Conservation (phyloP, 2,888 invertebrate species). For the Heteropelma amictum region DNA sequence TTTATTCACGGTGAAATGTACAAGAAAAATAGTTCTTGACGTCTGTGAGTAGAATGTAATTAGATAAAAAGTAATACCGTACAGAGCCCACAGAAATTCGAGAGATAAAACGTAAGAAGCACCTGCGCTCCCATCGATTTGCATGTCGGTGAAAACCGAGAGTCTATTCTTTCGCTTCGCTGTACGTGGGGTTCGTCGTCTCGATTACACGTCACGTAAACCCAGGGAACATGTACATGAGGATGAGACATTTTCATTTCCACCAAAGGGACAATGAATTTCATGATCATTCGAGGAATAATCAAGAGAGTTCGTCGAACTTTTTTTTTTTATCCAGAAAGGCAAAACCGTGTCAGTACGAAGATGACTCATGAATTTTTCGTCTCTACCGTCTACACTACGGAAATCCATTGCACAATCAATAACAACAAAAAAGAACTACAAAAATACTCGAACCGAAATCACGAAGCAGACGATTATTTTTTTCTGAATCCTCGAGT, state of each 20-base stretch:
- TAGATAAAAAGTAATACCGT: constrained; percentile 17
- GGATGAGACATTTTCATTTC: constrained; percentile 6
- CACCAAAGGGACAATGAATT: constrained; percentile 10
- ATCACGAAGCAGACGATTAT: too few relatives aligned
- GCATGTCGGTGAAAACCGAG: constrained; percentile 41
- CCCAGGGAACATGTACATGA: constrained; percentile 7
- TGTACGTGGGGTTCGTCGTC: constrained; percentile 39
- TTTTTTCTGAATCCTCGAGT: too few relatives aligned
- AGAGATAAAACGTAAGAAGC: constrained; percentile 22
- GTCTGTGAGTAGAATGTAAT: constrained; percentile 41
- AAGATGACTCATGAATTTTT: constrained; percentile 28
- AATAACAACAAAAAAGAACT: too few relatives aligned
- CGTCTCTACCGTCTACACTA: too few relatives aligned
- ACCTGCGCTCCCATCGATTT: constrained; percentile 52
- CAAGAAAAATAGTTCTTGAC: not conserved
- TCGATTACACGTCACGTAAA: constrained; percentile 50
- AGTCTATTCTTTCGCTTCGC: constrained; percentile 38
- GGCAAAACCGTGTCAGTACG: constrained; percentile 7
- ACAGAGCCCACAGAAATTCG: constrained; percentile 33
- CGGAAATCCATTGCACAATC: too few relatives aligned
- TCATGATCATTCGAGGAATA: constrained; percentile 20
- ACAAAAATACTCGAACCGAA: too few relatives aligned
- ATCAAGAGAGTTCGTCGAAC: constrained; percentile 40
- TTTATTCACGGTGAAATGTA: not conserved
- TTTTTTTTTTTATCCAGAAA: not conserved